Base-by-base conservation (phyloP, 1,140 invertebrate genomes). In the Cyclina sinensis region DNA sequence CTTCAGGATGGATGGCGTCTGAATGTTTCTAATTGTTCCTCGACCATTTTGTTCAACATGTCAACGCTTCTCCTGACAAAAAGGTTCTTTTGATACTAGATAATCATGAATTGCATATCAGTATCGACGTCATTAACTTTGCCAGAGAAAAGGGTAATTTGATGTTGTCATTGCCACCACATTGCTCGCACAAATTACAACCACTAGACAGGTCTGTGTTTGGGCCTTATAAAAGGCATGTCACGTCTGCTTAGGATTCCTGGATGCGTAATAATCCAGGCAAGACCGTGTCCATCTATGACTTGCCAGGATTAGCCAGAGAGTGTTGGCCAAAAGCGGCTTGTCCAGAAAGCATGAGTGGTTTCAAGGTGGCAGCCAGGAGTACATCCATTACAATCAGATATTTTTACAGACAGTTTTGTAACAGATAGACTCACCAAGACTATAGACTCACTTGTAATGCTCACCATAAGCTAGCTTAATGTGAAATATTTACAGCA, bases 1-100 rank as follows among this genome's bases (percentile, higher is more conserved):
- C 39, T 81, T 95, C 91, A 91, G 96, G 96, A 5, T 96, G 96
- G 95, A 96, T 96, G 94, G 95, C 91, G n/a, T 90, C 86, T 24
- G 87, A 92, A 16, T 87, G 94, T 88, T 96, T 96, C 94, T 39
- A 95, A 39, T 91, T 95, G 92, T 96, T 96, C 32, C 91, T 96
- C 90, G 65, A 94, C 79, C 91, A 96, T 91, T 96, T 96, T 83
- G 65, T 43, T 37, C 86, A 86, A 46, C 11, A 37, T 65, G 37
- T 16, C 21, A n/a, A n/a, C n/a, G n/a, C n/a, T n/a, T n/a, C n/a
- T n/a, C n/a, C n/a, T n/a, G n/a, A n/a, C n/a, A n/a, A n/a, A n/a
- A n/a, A n/a, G n/a, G n/a, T n/a, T n/a, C n/a, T n/a, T n/a, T n/a
- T n/a, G n/a, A n/a, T n/a, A n/a, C n/a, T n/a, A n/a, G n/a, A n/a